Percentiles rank a stretch among this genome's conserved stretches.
Evolutionary conservation across 2,797 vertebrate genomes (phyloP).

Genomic region (Pteropus rufus): DNA sequence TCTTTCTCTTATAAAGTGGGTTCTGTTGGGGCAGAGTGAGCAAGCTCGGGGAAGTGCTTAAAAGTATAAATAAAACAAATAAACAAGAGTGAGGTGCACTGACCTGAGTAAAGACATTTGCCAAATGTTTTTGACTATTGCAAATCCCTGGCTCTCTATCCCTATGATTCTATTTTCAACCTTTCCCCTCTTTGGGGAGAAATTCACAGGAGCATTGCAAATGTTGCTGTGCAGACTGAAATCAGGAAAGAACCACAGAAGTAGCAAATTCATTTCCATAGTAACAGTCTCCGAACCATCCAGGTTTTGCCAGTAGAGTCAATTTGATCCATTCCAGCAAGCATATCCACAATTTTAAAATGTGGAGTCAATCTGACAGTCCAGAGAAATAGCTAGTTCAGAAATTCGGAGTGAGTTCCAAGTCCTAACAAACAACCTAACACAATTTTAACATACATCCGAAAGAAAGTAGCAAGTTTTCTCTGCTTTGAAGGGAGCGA

Average conservation of each 20-base stretch:
- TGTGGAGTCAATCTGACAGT: neutral
- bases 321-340: slow-evolving; percentile 20
- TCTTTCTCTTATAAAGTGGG: neutral
- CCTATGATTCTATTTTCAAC: slow-evolving; percentile 35
- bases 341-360: neutral
- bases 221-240: slow-evolving; percentile 35
- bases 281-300: slow-evolving; percentile 54
- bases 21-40: neutral
- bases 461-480: slow-evolving; percentile 19
- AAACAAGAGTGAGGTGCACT: neutral
- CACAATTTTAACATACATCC: neutral
- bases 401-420: neutral
- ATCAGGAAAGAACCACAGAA: slow-evolving; percentile 46
- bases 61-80: slow-evolving; percentile 15
- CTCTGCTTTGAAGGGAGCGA: slow-evolving; percentile 42
- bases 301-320: neutral
- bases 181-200: neutral
- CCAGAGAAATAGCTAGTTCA: neutral
- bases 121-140: neutral
- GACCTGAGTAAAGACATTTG: neutral
- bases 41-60: neutral
- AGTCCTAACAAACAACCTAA: neutral
- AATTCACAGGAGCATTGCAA: slow-evolving; percentile 39
- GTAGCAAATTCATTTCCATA: slow-evolving; percentile 73
- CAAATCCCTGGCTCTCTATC: neutral